Base-by-base conservation (phyloP, 2,113 vertebrate genomes). In the Maccullochella peelii region DNA sequence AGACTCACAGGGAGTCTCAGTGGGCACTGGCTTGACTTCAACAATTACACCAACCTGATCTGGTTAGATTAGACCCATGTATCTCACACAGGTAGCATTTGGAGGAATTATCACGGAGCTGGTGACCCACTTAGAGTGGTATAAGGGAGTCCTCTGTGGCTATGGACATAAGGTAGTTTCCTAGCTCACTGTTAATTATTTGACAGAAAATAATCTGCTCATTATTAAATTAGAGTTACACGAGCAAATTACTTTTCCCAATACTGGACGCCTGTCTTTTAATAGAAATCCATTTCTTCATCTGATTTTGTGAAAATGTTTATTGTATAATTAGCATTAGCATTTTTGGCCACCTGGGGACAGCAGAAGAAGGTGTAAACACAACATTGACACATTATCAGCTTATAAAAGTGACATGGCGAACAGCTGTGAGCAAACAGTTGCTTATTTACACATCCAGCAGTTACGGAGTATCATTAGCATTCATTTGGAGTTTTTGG, bases 31-130 rank as follows among this genome's bases (percentile, higher is more conserved):
- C 36, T 55, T 63, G 65, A 82, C 47, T 80, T 69, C 72, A 90
- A 86, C 83, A 81, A 81, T 90, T 87, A 87, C 2, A 25, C 15
- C 55, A 75, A 47, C 25, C 65, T 82, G 70, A 89, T 86, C 50
- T 76, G 69, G 63, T 79, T 8, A 58, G 55, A 85, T 83, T 57
- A 38, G 76, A 50, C 44, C 61, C 49, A 59, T 33, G n/a, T 30
- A 61, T 81, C 23, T 76, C 44, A 77, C 67, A 80, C 38, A 57
- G 62, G 68, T 82, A 25, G 57, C 8, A 69, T 80, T 86, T 79
- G 62, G 66, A 73, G 55, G 50, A 62, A 73, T 58, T 30, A 75
- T 25, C 40, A 33, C 5, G 0, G 50, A 79, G 42, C 44, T n/a
- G 52, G 30, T 82, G 77, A 88, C 76, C 78, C 83, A 80, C 18